A percentile compares a stretch with the other conserved stretches of the same genome.
These are phyloP conservation scores for Anhinga rufa DNA, from an alignment of 2,113 vertebrate species.

Conservation along the genomic window DNA sequence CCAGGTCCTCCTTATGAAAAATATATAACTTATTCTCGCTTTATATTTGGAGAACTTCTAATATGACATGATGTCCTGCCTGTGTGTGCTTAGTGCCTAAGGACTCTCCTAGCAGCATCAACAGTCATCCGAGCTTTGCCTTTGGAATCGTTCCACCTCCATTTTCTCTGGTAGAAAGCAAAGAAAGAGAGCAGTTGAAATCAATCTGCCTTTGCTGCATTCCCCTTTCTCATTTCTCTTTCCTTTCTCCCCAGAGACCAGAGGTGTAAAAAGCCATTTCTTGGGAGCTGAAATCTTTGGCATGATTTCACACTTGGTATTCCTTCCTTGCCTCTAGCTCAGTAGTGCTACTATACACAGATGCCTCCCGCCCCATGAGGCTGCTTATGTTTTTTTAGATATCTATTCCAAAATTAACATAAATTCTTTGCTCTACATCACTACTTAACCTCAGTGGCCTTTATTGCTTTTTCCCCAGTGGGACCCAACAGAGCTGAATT, in stretches of 20 bases:
- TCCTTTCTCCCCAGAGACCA: background rate
- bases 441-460: background rate
- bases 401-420: background rate
- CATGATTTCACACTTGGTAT: background rate
- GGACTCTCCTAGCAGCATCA: background rate
- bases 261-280: background rate
- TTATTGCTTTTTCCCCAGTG: background rate
- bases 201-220: background rate
- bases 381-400: background rate
- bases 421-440: background rate
- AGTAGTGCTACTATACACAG: background rate
- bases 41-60: background rate
- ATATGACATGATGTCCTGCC: rapidly evolving
- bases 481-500: background rate
- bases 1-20: background rate
- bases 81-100: background rate
- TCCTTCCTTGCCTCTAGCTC: background rate
- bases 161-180: background rate
- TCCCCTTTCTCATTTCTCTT: background rate
- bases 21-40: rapidly evolving
- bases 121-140: background rate
- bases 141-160: background rate
- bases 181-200: background rate
- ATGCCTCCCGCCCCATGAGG: background rate
- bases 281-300: background rate